These are phyloP conservation scores for Tricholaema leucomelas DNA, from an alignment of 2,113 vertebrate species.

Conservation along the genomic window DNA sequence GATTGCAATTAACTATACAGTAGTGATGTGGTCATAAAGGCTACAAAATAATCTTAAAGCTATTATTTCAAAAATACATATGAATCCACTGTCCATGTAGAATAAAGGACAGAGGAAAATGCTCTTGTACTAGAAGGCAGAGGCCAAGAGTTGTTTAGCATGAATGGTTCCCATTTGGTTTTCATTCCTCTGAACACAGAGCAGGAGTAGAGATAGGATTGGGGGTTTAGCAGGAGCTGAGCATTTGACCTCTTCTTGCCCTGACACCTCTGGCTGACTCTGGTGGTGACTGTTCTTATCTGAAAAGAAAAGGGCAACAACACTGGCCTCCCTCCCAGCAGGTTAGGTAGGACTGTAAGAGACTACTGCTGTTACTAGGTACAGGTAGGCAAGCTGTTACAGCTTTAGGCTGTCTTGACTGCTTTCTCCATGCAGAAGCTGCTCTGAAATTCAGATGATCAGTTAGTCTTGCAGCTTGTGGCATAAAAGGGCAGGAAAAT, in stretches of 20 bases:
- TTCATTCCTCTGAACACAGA: background rate
- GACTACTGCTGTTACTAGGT: background rate
- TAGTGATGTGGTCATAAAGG: background rate
- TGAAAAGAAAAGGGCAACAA: background rate
- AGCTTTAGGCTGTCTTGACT: background rate
- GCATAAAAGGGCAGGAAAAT: background rate
- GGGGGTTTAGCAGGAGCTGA: background rate
- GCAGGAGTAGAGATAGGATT: fast-evolving
- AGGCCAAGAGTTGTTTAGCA: background rate
- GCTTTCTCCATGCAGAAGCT: background rate
- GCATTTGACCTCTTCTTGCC: background rate
- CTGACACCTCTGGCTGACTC: background rate
- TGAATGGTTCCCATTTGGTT: background rate
- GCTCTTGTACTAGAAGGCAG: background rate
- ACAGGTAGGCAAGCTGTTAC: background rate
- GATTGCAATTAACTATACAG: background rate
- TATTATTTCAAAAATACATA: background rate
- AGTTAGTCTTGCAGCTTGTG: background rate
- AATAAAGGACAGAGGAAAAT: background rate
- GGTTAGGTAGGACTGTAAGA: fast-evolving
- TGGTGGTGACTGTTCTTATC: background rate
- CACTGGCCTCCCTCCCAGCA: background rate
- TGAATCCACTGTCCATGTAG: background rate
- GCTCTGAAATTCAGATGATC: background rate
- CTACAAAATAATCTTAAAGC: background rate